Base-by-base conservation (phyloP, 2,113 vertebrate species). In the Oncorhynchus keta region DNA sequence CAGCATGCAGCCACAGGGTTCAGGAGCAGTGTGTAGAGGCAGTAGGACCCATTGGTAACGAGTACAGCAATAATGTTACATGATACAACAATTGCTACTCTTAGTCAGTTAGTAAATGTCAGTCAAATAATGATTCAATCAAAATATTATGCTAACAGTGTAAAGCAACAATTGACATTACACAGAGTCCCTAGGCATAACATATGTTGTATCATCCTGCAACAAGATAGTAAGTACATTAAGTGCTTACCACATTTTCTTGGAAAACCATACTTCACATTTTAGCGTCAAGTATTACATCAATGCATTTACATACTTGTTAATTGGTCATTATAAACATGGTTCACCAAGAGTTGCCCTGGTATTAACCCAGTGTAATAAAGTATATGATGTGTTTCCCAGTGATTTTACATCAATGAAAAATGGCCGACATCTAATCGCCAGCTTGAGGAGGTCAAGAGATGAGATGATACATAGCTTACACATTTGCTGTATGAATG, bases 401-500 rank as follows among this genome's bases (percentile, higher is more conserved):
- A 61, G 59, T 61, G 5, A 51, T 51, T 7, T 61, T 7, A 13
- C 20, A n/a, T 61, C 0, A 2, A 61, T 61, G 59, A 61, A 61
- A 61, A 61, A 89, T 83, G 84, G 89, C 79, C 77, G 81, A 82
- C 82, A 83, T 59, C 76, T 59, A 20, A 76, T 67, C 2, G 70
- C n/a, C 75, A 24, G 84, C 81, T 14, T 4, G 64, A 79, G 75
- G 86, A 89, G 68, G 51, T 30, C 2, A 85, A 85, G 62, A 74
- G 18, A 59, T 76, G 74, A 9, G 12, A n/a, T 86, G 82, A 87
- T 83, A 28, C 81, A 88, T 88, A 78, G 64, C 72, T 72, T 13
- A 76, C 81, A 75, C 81, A 70, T 86, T 85, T 77, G 85, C 76
- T 81, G 87, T 87, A 86, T 73, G 76, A 88, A 83, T 48, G 81